Evolutionary conservation across 2,113 vertebrate genomes (phyloP).

Genomic region (Nycticryphes semicollaris): DNA sequence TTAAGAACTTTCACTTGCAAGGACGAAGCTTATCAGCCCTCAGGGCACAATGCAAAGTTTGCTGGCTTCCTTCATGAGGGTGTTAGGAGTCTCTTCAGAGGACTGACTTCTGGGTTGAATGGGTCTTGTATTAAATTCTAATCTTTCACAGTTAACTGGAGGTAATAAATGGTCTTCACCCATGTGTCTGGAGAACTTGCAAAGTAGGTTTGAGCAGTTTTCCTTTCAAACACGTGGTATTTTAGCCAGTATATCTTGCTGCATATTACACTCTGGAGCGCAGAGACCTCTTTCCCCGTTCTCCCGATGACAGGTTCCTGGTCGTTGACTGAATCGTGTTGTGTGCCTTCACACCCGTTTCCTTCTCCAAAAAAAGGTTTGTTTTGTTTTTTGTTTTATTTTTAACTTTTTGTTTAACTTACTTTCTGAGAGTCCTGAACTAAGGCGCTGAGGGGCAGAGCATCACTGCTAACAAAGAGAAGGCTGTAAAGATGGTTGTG

Average conservation of each 20-base stretch:
- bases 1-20: constrained; percentile 13
- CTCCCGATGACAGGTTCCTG: constrained; percentile 71
- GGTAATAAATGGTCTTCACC: constrained; percentile 51
- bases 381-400: constrained; percentile 60
- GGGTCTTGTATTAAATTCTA: constrained; percentile 44
- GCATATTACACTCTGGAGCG: constrained; percentile 47
- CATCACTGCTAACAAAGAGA: neutral
- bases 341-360: constrained; percentile 66
- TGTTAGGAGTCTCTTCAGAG: neutral
- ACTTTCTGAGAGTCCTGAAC: neutral
- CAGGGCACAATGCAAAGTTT: neutral
- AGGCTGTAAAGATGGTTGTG: neutral
- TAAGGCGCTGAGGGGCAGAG: neutral
- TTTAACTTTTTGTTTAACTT: constrained; percentile 5
- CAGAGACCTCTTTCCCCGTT: constrained; percentile 68
- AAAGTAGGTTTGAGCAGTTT: constrained; percentile 61
- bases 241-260: constrained; percentile 60
- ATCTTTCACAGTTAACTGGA: constrained; percentile 21
- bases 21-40: neutral
- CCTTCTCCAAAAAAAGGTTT: constrained; percentile 70
- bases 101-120: constrained; percentile 29
- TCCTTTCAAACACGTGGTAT: constrained; percentile 57
- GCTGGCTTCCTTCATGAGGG: neutral
- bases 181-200: constrained; percentile 52
- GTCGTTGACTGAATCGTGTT: constrained; percentile 70